These are phyloP conservation scores for Cryptotis parvus DNA, from an alignment of 2,113 vertebrate species.

Conservation along the genomic window DNA sequence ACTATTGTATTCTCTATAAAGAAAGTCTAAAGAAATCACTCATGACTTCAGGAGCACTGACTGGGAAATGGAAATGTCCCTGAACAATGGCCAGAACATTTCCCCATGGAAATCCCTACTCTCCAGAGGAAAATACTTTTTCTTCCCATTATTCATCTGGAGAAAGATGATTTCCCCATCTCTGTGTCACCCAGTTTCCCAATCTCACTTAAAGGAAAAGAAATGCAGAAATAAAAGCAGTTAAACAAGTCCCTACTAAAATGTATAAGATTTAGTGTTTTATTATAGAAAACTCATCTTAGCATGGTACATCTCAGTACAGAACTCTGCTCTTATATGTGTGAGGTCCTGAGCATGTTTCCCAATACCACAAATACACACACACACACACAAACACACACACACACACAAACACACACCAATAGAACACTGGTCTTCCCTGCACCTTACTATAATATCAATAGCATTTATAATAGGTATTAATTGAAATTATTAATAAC, in stretches of 20 bases:
- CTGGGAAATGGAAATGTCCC: neutral
- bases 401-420: no score
- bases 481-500: no score
- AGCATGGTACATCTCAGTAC: no score
- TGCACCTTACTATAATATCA: neutral
- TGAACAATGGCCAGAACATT: neutral
- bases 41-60: neutral
- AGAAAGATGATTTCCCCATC: neutral
- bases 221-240: neutral
- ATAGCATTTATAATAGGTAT: neutral
- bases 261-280: neutral
- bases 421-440: no score
- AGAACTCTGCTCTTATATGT: no score
- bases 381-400: no score
- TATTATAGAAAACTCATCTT: neutral
- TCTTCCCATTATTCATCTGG: neutral
- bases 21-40: neutral
- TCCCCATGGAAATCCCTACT: neutral
- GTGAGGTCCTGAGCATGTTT: no score
- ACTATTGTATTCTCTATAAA: neutral
- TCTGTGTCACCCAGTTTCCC: neutral
- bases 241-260: neutral
- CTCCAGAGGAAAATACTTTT: neutral
- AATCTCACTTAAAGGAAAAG: neutral
- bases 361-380: no score